Evolutionary conservation across 2,797 vertebrate species (phyloP), one percentile per base, ranked within the genome.

Genomic region (Halcyon smyrnensis): DNA sequence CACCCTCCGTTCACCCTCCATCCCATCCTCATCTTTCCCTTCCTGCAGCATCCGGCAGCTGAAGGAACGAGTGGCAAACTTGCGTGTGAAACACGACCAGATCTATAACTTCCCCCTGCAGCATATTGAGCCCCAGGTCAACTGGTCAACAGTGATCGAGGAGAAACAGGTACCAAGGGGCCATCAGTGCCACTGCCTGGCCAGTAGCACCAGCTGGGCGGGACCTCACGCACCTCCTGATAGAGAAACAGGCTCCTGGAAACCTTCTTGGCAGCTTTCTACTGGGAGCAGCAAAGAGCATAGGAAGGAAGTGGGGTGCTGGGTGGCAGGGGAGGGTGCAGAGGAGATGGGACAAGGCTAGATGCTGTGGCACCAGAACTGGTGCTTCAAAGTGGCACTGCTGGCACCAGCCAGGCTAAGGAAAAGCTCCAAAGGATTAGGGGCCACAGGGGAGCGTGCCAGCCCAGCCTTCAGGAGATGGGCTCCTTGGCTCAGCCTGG

Each of bases 131-230:
- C 99, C 99, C 24, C 99, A 95, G 73, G 98, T 99, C 97, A 98
- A 99, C 98, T 99, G 99, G 99, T 98, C 98, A 9, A 98, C 97
- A 4, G 97, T 99, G 89, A 99, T 99, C 7, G 99, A 99, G 8
- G 99, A 99, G 96, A 99, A 99, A 81, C 98, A 98, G 98, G 99
- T 99, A 98, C 9, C 46, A 4, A 32, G 24, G 46, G 63, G 54
- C 34, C 21, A 10, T 15, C 30, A 16, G 57, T 21, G 84, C 4
- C 65, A 8, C 57, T 82, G 37, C 62, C 67, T 15, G 56, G 78
- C 37, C 63, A 78, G 81, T 1, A n/a, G n/a, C 77, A 70, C 46
- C 77, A 32, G 60, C 69, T 27, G 54, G 48, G 53, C 68, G 45
- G 50, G 82, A 67, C 13, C 41, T 76, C 1, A 1, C 28, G 28